A percentile compares a stretch with the other conserved stretches of the same genome.
These are phyloP conservation scores for Cossypha polioptera DNA, from an alignment of 2,797 vertebrate genomes.

Conservation along the genomic window DNA sequence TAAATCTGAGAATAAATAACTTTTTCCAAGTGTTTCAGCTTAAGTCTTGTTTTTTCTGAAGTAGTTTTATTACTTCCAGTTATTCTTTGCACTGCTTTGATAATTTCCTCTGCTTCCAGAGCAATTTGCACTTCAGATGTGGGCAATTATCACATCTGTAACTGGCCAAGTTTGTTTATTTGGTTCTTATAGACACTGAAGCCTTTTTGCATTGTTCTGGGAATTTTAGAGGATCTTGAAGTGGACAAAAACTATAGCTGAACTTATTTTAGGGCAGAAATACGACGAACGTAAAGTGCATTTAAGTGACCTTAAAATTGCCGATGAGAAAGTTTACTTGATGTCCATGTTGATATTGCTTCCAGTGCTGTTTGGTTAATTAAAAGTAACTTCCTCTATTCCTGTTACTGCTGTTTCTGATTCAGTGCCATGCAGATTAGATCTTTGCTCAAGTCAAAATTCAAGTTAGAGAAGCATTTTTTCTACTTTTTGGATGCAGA, in stretches of 20 bases:
- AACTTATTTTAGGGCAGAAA: not conserved
- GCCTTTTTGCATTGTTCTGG: not conserved
- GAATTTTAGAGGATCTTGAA: not conserved
- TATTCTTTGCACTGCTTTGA: not conserved
- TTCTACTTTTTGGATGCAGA: not conserved
- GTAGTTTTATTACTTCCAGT: not conserved
- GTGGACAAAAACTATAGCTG: not conserved
- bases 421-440: not conserved
- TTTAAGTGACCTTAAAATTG: not conserved
- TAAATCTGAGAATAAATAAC: not conserved
- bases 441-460: not conserved
- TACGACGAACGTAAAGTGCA: not conserved
- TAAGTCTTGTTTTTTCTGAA: not conserved
- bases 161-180: not conserved
- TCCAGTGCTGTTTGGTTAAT: not conserved
- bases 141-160: not conserved
- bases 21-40: not conserved
- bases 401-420: not conserved
- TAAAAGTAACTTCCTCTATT: not conserved
- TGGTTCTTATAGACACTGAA: not conserved
- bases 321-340: not conserved
- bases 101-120: conserved; percentile 1
- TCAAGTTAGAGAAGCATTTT: not conserved
- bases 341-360: not conserved
- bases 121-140: not conserved